Conservation (phyloP, 2,113 vertebrate species). For the Tragulus kanchil region DNA sequence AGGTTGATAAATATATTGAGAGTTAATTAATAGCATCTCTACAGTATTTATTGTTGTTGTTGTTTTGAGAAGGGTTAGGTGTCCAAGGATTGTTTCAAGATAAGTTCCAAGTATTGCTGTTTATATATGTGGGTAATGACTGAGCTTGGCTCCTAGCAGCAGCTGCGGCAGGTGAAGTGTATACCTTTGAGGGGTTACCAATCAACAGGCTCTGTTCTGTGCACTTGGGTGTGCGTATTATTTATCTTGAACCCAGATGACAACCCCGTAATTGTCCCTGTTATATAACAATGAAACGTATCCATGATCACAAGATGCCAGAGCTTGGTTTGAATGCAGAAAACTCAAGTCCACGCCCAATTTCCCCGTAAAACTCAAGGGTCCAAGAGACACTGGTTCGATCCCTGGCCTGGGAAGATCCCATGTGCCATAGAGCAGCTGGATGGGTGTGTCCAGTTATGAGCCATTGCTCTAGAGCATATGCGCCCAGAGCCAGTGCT, state of each 20-base stretch:
- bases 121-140: neutral
- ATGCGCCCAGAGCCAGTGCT: too few species aligned
- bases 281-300: neutral
- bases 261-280: fast-evolving
- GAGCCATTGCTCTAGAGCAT: too few species aligned
- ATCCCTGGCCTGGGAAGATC: too few species aligned
- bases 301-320: fast-evolving
- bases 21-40: neutral
- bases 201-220: neutral
- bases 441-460: too few species aligned
- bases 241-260: neutral
- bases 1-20: neutral
- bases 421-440: too few species aligned
- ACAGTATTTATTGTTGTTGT: neutral
- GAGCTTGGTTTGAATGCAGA: neutral
- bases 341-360: neutral
- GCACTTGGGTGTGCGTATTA: fast-evolving
- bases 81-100: neutral
- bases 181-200: neutral
- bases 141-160: fast-evolving
- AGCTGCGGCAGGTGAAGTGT: fast-evolving
- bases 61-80: neutral
- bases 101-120: neutral
- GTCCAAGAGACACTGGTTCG: too few species aligned
- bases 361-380: too few species aligned